These are phyloP conservation scores for Pseudococcus longispinus DNA, from an alignment of 2,888 invertebrate species.

Conservation along the genomic window DNA sequence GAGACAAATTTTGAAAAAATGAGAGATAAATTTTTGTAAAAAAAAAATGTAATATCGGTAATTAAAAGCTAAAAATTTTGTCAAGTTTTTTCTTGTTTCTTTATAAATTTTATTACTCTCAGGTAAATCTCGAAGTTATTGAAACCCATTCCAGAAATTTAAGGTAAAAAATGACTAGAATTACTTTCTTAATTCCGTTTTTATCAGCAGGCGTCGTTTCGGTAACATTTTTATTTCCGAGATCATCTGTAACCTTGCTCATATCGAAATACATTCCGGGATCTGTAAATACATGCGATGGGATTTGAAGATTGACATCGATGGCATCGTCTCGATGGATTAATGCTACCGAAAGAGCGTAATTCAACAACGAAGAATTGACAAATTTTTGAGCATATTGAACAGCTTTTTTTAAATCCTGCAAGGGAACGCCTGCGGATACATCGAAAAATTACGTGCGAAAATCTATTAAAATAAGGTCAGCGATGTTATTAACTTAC, in stretches of 20 bases:
- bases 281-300: slow-evolving; percentile 78
- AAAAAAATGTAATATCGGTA: no score
- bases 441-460: no score
- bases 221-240: neutral
- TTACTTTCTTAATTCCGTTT: neutral
- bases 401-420: neutral
- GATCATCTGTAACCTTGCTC: neutral
- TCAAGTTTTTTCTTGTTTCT: no score
- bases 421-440: neutral
- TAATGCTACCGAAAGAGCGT: slow-evolving; percentile 77
- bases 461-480: neutral
- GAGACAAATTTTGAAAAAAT: no score
- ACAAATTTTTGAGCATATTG: slow-evolving; percentile 64
- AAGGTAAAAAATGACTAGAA: neutral
- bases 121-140: no score
- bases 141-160: no score
- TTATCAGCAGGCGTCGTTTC: neutral
- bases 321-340: slow-evolving; percentile 75
- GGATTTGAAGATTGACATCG: slow-evolving; percentile 70
- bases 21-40: no score
- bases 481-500: neutral
- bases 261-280: slow-evolving; percentile 81
- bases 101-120: no score
- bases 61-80: no score
- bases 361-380: slow-evolving; percentile 82